phyloP scores from a whole-genome alignment of 2,888 invertebrate species.

The Diaprepes abbreviatus region DNA sequence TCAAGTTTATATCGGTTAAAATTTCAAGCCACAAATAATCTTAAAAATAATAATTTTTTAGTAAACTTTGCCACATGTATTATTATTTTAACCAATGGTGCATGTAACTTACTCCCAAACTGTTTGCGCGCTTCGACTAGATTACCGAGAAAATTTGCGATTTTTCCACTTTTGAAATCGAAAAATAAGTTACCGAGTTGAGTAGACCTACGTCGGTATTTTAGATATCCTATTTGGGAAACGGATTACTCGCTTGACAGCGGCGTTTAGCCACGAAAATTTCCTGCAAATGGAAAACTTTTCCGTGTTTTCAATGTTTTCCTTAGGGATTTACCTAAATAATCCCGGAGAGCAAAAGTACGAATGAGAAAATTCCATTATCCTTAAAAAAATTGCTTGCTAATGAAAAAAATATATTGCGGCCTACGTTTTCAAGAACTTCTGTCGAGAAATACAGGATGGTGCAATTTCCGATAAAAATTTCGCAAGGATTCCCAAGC shows the following conservation, averaged over 20 bases:
- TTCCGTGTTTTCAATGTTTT: conserved; percentile 27
- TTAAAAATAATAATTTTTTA: no score
- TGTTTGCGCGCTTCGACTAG: conserved; percentile 10
- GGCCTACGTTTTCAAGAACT: background rate
- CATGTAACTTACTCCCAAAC: background rate
- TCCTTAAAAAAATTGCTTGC: conserved; percentile 10
- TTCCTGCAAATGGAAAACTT: conserved; percentile 30
- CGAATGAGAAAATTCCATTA: conserved; percentile 24
- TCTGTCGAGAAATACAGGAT: background rate
- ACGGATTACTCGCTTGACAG: conserved; percentile 14
- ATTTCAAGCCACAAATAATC: no score
- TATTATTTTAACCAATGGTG: conserved; percentile 1
- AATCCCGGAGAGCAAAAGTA: conserved; percentile 22
- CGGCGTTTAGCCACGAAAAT: conserved; percentile 18
- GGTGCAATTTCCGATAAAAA: no score
- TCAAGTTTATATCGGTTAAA: no score
- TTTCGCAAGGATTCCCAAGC: no score
- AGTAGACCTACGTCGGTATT: conserved; percentile 14
- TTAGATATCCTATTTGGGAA: conserved; percentile 26
- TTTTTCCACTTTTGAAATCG: conserved; percentile 28
- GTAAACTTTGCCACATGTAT: no score
- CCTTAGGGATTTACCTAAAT: conserved; percentile 27
- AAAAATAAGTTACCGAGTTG: conserved; percentile 20
- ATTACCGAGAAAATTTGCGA: conserved; percentile 21
- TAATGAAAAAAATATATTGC: conserved; percentile 24